A percentile compares a stretch with the other conserved stretches of the same genome.
These are phyloP conservation scores for Microctenopoma steveboyesi DNA, from an alignment of 2,797 vertebrate species.

Conservation along the genomic window DNA sequence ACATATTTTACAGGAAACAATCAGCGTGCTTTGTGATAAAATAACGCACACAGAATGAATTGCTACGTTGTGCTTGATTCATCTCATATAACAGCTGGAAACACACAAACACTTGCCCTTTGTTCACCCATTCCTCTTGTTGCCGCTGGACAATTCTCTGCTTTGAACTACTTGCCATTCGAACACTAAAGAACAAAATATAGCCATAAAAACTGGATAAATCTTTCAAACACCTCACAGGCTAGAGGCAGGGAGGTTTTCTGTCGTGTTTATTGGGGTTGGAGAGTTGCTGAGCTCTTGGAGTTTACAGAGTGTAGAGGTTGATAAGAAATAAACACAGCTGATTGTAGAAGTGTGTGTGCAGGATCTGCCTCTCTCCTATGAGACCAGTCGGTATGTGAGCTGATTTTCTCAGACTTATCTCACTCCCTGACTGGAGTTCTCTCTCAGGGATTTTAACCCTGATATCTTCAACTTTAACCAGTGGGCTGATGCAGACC, in stretches of 20 bases:
- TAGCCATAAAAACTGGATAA: slow-evolving; percentile 30
- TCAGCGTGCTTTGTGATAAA: not conserved
- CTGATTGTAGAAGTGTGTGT: not conserved
- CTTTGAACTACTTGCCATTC: slow-evolving; percentile 23
- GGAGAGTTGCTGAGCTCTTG: not conserved
- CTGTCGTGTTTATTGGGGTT: slow-evolving; percentile 10
- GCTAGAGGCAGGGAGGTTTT: slow-evolving; percentile 15
- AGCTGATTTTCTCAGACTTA: slow-evolving; percentile 60
- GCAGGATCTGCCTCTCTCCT: slow-evolving; percentile 10
- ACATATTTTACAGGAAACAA: not conserved
- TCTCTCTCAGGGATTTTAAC: slow-evolving; percentile 36
- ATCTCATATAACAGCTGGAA: slow-evolving; percentile 5
- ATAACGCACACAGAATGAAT: not conserved
- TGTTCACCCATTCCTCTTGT: slow-evolving; percentile 5
- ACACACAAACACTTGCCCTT: not conserved
- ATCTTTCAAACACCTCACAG: slow-evolving; percentile 18
- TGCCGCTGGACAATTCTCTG: not conserved
- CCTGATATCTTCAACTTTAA: slow-evolving; percentile 27
- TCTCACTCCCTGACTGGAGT: slow-evolving; percentile 31
- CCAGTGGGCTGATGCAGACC: not conserved
- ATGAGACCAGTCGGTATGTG: slow-evolving; percentile 31
- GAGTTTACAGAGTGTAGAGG: slow-evolving; percentile 1
- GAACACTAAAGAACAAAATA: slow-evolving; percentile 29
- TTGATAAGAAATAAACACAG: slow-evolving; percentile 24
- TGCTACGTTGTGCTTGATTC: not conserved